Evolutionary conservation across 2,888 invertebrate species (phyloP).

Genomic region (Synanthedon vespiformis): DNA sequence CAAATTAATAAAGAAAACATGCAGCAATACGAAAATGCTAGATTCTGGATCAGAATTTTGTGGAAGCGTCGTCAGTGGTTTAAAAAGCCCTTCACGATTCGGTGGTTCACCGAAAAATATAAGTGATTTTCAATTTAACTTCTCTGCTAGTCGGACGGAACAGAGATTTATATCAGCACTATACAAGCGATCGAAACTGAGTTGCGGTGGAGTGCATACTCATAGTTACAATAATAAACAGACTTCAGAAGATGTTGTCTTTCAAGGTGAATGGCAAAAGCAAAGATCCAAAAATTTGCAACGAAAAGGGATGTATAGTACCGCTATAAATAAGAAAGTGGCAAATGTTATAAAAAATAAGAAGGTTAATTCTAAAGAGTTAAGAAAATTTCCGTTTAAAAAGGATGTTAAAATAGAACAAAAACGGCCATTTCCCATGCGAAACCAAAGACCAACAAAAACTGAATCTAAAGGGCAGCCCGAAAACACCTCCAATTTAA

Average conservation of each 20-base stretch:
- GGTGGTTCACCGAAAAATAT: conserved; percentile 10
- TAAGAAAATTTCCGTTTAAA: background rate
- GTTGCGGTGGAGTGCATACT: conserved; percentile 45
- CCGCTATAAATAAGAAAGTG: conserved; percentile 1
- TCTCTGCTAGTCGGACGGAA: conserved; percentile 10
- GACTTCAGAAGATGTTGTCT: conserved; percentile 47
- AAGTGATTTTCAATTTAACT: conserved; percentile 15
- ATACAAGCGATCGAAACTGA: conserved; percentile 23
- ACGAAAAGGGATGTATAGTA: conserved; percentile 18
- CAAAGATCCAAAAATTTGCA: conserved; percentile 9
- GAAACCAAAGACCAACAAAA: conserved; percentile 5
- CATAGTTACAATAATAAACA: conserved; percentile 47
- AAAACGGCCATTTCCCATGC: conserved; percentile 4
- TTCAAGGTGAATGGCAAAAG: conserved; percentile 52
- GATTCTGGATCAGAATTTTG: conserved; percentile 24
- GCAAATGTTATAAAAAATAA: conserved; percentile 9
- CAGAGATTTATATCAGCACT: conserved; percentile 12
- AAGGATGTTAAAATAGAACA: background rate
- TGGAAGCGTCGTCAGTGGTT: conserved; percentile 10
- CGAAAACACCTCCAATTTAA: too few species aligned
- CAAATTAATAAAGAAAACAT: conserved; percentile 17
- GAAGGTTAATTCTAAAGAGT: conserved; percentile 9
- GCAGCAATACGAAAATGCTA: conserved; percentile 19
- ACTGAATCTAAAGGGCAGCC: conserved; percentile 5
- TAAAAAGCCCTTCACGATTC: conserved; percentile 7